Evolutionary conservation across 1,140 invertebrate genomes (phyloP).

Genomic region (Contarinia nasturtii): DNA sequence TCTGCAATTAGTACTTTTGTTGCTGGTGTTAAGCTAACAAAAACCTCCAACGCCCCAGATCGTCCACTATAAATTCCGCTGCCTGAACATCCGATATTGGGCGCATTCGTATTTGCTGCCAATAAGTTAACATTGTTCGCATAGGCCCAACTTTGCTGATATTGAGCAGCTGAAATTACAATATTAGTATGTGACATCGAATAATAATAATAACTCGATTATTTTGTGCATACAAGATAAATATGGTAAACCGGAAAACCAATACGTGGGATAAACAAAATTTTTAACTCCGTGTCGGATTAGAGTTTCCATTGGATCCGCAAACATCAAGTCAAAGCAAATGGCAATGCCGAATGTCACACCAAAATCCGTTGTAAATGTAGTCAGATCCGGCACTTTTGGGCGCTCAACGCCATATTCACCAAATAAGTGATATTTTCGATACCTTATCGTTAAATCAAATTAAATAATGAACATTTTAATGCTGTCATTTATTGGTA

Average conservation of each 20-base stretch:
- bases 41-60: constrained; percentile 15
- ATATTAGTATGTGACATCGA: too few relatives aligned
- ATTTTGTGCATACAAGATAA: constrained; percentile 29
- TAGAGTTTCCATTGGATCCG: constrained; percentile 27
- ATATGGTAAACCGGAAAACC: constrained; percentile 52
- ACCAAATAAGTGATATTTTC: constrained; percentile 51
- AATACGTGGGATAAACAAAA: constrained; percentile 48
- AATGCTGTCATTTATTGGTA: background rate
- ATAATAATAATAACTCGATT: too few relatives aligned
- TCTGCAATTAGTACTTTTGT: background rate
- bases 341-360: constrained; percentile 61
- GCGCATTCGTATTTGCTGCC: constrained; percentile 33
- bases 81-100: constrained; percentile 30
- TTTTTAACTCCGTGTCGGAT: constrained; percentile 31
- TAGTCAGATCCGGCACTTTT: constrained; percentile 23
- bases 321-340: constrained; percentile 63
- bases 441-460: too few relatives aligned
- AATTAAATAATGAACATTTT: constrained; percentile 4
- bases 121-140: constrained; percentile 36
- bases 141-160: constrained; percentile 35
- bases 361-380: constrained; percentile 62
- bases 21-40: background rate
- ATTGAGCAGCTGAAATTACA: constrained; percentile 20
- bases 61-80: constrained; percentile 38
- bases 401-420: constrained; percentile 20